A percentile compares a stretch with the other conserved stretches of the same genome.
Conservation (phyloP, 2,888 invertebrate genomes). For the Eupithecia pulchellata region DNA sequence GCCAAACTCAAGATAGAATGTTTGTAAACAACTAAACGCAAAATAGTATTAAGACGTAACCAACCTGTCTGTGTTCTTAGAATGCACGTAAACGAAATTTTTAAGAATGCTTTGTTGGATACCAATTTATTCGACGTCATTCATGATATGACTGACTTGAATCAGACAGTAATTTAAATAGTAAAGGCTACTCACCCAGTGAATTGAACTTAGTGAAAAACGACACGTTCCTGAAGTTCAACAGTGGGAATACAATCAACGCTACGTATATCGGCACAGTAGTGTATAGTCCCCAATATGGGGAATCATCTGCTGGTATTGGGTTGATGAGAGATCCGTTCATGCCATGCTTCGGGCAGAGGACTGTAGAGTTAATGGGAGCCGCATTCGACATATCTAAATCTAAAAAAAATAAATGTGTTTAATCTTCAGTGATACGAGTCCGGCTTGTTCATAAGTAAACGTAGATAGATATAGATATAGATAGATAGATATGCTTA, state of each 20-base stretch:
- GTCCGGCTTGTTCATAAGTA: background rate
- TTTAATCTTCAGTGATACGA: background rate
- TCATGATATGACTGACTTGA: background rate
- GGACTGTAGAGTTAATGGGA: slow-evolving; percentile 60
- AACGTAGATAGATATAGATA: background rate
- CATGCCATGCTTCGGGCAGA: slow-evolving; percentile 73
- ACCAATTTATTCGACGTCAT: background rate
- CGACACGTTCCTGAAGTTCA: slow-evolving; percentile 94
- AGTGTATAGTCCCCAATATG: slow-evolving; percentile 89
- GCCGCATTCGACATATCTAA: slow-evolving; percentile 57
- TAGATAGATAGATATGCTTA: too few relatives aligned
- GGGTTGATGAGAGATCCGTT: slow-evolving; percentile 59
- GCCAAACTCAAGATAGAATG: too few relatives aligned
- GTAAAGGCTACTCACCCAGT: slow-evolving; percentile 87
- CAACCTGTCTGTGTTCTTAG: background rate
- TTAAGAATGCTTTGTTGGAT: background rate
- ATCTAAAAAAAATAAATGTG: slow-evolving; percentile 55
- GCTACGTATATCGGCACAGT: slow-evolving; percentile 94
- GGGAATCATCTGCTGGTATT: slow-evolving; percentile 63
- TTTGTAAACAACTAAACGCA: too few relatives aligned
- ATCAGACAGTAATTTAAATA: background rate
- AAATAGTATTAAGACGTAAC: too few relatives aligned
- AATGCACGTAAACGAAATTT: background rate
- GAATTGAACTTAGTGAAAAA: slow-evolving; percentile 97
- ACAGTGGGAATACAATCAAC: slow-evolving; percentile 90